A percentile compares a stretch with the other conserved stretches of the same genome.
Evolutionary conservation across 2,797 vertebrate genomes (phyloP).

Genomic region (Hypotaenidia okinawae): DNA sequence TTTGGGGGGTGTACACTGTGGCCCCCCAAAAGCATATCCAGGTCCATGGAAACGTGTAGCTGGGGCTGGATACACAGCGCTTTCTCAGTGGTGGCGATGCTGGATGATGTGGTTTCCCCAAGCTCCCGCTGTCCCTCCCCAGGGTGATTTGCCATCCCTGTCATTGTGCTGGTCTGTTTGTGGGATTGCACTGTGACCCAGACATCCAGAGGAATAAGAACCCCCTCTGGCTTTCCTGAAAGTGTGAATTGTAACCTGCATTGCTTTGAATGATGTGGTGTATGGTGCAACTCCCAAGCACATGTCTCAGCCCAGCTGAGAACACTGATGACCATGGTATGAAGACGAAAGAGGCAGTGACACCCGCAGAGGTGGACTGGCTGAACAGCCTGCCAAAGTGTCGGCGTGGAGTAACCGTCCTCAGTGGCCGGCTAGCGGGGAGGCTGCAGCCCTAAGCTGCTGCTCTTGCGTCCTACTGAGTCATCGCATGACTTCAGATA

Average conservation of each 20-base stretch:
- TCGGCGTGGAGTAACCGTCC: neutral
- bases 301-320: neutral
- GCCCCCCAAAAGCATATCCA: accelerated
- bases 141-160: neutral
- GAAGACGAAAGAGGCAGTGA: neutral
- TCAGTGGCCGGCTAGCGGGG: accelerated
- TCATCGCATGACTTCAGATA: neutral
- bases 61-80: accelerated
- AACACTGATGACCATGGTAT: accelerated
- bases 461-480: neutral
- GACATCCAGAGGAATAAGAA: neutral
- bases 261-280: neutral
- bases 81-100: neutral
- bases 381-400: neutral
- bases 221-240: neutral
- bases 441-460: neutral
- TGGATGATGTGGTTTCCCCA: neutral
- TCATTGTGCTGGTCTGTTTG: accelerated
- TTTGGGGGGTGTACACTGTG: neutral
- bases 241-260: neutral
- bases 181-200: neutral
- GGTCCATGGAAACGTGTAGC: accelerated
- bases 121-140: neutral
- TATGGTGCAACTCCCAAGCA: neutral
- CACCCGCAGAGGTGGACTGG: neutral